Evolutionary conservation across 2,797 vertebrate species (phyloP), one percentile per base, ranked within the genome.

Genomic region (Perodicticus potto): DNA sequence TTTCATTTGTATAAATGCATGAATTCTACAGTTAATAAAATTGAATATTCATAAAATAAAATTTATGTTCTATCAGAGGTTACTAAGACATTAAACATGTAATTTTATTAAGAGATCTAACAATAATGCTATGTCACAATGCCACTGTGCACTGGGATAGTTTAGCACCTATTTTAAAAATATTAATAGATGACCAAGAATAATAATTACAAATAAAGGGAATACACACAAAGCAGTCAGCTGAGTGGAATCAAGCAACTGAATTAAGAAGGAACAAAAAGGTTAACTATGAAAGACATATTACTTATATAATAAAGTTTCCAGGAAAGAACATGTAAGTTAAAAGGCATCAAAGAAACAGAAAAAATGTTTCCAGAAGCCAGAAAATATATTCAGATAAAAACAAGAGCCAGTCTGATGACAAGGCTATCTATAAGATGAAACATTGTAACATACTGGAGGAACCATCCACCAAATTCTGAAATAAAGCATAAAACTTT

Each of bases 141-240:
- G 40, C 13, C 72, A 85, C 49, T 70, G 8, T 80, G 27, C 49
- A 67, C 29, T 16, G 16, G 9, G 70, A 43, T 27, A 84, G 22
- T 59, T 86, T 76, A 69, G 70, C 29, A 1, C 20, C 11, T 90
- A n/a, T 81, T 74, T 81, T 25, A 95, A 89, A 80, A n/a, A 78
- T 53, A 89, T 86, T 37, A 90, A 74, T 5, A 89, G 55, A 78
- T 88, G 32, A 92, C 67, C 34, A 85, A 89, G 19, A 92, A 84
- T 83, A 25, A 53, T 10, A 74, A 78, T 65, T 92, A 34, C 27
- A 55, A 88, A n/a, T 49, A 76, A 92, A 89, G 63, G 40, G 63
- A 27, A 80, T 53, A 76, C 10, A 90, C 34, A 90, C 25, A 63
- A 70, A 77, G 37, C 32, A 90, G 59, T 72, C 73, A 57, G 45